Conservation (phyloP, 2,113 vertebrate species). For the Struthio camelus region DNA sequence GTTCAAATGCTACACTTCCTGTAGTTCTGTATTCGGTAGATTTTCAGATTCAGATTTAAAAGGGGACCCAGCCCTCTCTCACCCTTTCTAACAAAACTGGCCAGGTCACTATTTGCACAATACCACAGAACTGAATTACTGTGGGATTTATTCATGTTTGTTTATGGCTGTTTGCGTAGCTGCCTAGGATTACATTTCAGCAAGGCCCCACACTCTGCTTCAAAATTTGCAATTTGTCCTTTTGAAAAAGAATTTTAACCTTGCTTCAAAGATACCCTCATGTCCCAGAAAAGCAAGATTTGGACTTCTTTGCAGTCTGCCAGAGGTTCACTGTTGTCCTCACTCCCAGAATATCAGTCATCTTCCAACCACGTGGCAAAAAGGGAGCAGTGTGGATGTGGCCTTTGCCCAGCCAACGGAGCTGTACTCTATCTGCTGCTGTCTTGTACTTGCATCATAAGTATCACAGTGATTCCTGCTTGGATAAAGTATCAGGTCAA, state of each 20-base stretch:
- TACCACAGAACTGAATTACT: neutral
- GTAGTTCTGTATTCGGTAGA: neutral
- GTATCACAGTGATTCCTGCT: neutral
- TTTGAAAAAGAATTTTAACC: neutral
- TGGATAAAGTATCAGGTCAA: neutral
- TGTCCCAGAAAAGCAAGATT: neutral
- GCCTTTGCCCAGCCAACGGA: neutral
- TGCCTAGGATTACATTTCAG: neutral
- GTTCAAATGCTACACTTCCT: neutral
- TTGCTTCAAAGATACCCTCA: neutral
- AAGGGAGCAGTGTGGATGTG: accelerated
- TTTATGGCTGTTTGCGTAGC: neutral
- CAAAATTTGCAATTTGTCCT: neutral
- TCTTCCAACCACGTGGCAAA: neutral
- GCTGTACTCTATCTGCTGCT: neutral
- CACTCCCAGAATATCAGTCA: neutral
- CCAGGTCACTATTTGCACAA: neutral
- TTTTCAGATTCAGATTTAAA: neutral
- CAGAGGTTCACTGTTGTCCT: neutral
- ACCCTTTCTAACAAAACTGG: neutral
- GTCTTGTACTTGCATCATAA: neutral
- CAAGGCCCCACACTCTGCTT: neutral
- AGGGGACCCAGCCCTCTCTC: neutral
- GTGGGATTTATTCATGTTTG: neutral
- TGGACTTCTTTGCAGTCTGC: neutral